Evolutionary conservation across 2,797 vertebrate genomes (phyloP).

Genomic region (Oceanodroma leucorhoa): DNA sequence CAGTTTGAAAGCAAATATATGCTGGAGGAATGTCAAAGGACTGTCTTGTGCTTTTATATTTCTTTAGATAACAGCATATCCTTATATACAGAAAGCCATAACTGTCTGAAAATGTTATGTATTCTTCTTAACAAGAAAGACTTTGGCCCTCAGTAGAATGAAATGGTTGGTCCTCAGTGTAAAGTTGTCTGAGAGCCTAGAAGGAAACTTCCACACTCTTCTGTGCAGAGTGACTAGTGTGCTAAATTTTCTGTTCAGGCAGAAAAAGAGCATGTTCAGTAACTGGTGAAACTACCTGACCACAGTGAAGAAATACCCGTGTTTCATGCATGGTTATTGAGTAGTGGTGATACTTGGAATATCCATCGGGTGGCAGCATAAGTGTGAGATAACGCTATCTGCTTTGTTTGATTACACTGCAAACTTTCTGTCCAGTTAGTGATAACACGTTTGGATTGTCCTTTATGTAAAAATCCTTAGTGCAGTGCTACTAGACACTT

Average conservation of each 20-base stretch:
- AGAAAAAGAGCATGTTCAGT: background rate
- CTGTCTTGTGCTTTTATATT: background rate
- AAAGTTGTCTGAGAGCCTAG: background rate
- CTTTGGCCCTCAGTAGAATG: background rate
- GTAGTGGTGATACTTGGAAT: background rate
- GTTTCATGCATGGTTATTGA: accelerated
- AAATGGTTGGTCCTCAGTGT: background rate
- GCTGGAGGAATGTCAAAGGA: background rate
- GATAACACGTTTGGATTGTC: accelerated
- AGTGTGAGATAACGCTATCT: background rate
- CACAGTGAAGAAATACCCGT: accelerated
- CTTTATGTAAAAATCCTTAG: accelerated
- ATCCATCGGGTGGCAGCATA: constrained; percentile 19
- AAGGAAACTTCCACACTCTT: background rate
- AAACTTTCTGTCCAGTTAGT: accelerated
- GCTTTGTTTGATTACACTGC: accelerated
- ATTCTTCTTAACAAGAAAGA: background rate
- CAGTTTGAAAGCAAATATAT: background rate
- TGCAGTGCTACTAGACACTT: background rate
- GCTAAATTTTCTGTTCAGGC: accelerated
- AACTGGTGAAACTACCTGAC: accelerated
- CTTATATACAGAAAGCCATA: background rate
- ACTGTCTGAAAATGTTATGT: background rate
- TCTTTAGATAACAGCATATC: background rate
- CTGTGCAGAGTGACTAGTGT: accelerated